Conservation (phyloP, 2,797 vertebrate species). For the Falco concolor region DNA sequence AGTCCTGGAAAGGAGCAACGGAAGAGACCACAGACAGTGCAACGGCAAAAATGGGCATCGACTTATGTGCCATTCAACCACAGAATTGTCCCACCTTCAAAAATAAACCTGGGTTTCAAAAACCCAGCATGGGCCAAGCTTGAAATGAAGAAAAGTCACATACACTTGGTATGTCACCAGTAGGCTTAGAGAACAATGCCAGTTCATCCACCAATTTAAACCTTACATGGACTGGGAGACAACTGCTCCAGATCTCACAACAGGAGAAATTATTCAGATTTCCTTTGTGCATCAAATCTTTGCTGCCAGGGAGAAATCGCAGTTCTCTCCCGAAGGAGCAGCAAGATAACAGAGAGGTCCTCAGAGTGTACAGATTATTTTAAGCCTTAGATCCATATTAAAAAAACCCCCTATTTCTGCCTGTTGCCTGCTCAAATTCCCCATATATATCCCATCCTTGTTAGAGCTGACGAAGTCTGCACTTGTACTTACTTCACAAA, state of each 20-base stretch:
- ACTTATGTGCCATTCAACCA: background rate
- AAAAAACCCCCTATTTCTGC: background rate
- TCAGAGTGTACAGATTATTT: background rate
- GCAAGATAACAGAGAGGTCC: background rate
- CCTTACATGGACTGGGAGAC: background rate
- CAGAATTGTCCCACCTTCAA: background rate
- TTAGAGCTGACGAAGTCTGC: background rate
- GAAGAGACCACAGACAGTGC: background rate
- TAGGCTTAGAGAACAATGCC: accelerated
- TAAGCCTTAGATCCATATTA: background rate
- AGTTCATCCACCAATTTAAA: background rate
- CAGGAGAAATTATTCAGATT: background rate
- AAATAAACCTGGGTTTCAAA: background rate
- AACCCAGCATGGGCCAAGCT: background rate
- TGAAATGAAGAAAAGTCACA: background rate
- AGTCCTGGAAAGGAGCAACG: background rate
- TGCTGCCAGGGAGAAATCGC: background rate
- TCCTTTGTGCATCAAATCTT: background rate
- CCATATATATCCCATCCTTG: background rate
- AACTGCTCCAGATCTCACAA: background rate
- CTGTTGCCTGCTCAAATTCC: background rate
- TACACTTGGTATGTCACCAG: background rate
- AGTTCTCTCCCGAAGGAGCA: background rate
- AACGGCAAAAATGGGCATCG: background rate
- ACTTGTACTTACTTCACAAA: background rate